These are phyloP conservation scores for Grallaria varia DNA, from an alignment of 2,113 vertebrate genomes.

Conservation along the genomic window DNA sequence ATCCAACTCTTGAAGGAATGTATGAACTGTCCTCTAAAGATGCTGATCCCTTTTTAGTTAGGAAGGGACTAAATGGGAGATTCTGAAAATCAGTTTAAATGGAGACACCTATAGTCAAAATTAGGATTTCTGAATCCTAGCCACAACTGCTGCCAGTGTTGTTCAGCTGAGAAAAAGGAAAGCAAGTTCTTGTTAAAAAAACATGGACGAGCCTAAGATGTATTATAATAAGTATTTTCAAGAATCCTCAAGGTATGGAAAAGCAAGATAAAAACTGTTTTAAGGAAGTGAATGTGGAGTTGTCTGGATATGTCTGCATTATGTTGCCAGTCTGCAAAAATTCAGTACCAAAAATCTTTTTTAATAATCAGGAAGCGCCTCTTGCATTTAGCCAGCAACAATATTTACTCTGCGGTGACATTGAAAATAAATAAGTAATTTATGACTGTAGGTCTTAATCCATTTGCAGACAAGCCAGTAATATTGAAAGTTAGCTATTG, in stretches of 20 bases:
- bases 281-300: neutral
- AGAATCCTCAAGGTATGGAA: neutral
- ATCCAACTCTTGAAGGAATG: neutral
- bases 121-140: neutral
- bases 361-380: neutral
- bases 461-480: neutral
- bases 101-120: neutral
- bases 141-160: neutral
- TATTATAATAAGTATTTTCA: neutral
- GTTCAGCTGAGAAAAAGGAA: neutral
- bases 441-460: neutral
- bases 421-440: slow-evolving; percentile 1
- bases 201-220: neutral
- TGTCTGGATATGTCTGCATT: neutral
- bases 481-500: neutral
- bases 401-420: neutral
- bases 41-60: neutral
- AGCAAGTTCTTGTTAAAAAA: neutral
- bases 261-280: neutral
- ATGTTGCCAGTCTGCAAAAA: neutral
- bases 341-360: neutral
- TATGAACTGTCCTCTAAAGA: neutral
- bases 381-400: neutral
- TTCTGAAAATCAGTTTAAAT: neutral
- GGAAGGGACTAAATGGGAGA: neutral